These are phyloP conservation scores for Cololabis saira DNA, from an alignment of 2,113 vertebrate species.

Conservation along the genomic window DNA sequence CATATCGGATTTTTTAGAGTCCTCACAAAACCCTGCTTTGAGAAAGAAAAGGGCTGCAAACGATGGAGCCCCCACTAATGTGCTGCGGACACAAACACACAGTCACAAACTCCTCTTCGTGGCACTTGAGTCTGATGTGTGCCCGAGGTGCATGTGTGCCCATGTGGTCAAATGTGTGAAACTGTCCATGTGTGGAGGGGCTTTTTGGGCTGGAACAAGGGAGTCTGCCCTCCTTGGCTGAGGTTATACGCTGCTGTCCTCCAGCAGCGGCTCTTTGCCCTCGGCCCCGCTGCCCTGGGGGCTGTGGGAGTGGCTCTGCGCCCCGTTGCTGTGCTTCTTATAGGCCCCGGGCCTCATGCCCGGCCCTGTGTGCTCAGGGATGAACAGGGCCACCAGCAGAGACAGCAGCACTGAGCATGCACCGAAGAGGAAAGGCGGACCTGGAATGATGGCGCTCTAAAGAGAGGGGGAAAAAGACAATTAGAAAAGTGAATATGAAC, in stretches of 20 bases:
- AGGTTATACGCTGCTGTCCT: conserved; percentile 91
- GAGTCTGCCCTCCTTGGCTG: conserved; percentile 55
- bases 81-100: conserved; percentile 60
- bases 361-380: conserved; percentile 88
- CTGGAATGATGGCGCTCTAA: conserved; percentile 92
- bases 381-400: conserved; percentile 92
- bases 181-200: conserved; percentile 43
- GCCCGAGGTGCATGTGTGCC: conserved; percentile 44
- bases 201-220: conserved; percentile 29
- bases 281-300: conserved; percentile 85
- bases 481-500: too few relatives aligned
- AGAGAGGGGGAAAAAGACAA: neutral
- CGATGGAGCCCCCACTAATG: conserved; percentile 50
- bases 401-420: conserved; percentile 93
- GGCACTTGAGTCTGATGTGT: conserved; percentile 45
- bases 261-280: conserved; percentile 90
- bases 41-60: conserved; percentile 36
- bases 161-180: conserved; percentile 41
- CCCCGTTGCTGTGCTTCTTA: conserved; percentile 88
- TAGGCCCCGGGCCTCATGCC: conserved; percentile 84
- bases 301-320: conserved; percentile 88
- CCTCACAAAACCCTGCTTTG: conserved; percentile 43
- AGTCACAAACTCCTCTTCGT: conserved; percentile 37
- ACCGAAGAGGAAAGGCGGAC: conserved; percentile 93
- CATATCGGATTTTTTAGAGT: conserved; percentile 48